phyloP scores from a whole-genome alignment of 2,888 invertebrate species.

The Tiliacea aurago region DNA sequence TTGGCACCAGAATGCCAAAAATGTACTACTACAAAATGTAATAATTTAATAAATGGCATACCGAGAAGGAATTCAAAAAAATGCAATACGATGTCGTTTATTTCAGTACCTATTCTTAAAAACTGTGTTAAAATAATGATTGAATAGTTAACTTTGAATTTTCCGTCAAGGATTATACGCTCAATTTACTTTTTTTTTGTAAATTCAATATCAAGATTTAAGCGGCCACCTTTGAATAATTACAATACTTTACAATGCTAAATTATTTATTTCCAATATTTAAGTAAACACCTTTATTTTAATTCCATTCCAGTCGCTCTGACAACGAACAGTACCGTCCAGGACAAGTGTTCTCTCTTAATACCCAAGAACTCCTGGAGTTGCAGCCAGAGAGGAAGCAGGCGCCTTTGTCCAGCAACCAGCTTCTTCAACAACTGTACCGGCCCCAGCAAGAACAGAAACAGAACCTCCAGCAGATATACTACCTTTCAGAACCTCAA shows the following conservation, averaged over 20 bases:
- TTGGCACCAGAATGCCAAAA: slow-evolving; percentile 44
- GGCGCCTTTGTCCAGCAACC: slow-evolving; percentile 78
- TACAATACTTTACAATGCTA: too few species aligned
- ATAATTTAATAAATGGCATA: neutral
- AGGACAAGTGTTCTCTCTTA: slow-evolving; percentile 86
- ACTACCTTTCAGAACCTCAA: slow-evolving; percentile 82
- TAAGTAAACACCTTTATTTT: neutral
- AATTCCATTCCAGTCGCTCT: slow-evolving; percentile 72
- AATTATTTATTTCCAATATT: slow-evolving; percentile 4
- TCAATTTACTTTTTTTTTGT: neutral
- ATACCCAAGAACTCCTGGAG: slow-evolving; percentile 83
- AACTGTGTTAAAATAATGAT: neutral
- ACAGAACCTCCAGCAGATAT: slow-evolving; percentile 83
- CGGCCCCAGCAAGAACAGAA: slow-evolving; percentile 81
- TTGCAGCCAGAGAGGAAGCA: slow-evolving; percentile 84
- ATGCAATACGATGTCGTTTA: neutral
- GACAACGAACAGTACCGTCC: slow-evolving; percentile 83
- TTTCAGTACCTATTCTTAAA: neutral
- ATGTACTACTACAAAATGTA: neutral
- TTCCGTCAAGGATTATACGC: neutral
- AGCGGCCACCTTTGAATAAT: neutral
- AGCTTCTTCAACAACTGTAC: slow-evolving; percentile 84
- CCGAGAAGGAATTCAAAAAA: neutral
- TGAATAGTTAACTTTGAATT: neutral
- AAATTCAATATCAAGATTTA: neutral